phyloP scores from a whole-genome alignment of 2,797 vertebrate species.

The Tympanoctomys barrerae region DNA sequence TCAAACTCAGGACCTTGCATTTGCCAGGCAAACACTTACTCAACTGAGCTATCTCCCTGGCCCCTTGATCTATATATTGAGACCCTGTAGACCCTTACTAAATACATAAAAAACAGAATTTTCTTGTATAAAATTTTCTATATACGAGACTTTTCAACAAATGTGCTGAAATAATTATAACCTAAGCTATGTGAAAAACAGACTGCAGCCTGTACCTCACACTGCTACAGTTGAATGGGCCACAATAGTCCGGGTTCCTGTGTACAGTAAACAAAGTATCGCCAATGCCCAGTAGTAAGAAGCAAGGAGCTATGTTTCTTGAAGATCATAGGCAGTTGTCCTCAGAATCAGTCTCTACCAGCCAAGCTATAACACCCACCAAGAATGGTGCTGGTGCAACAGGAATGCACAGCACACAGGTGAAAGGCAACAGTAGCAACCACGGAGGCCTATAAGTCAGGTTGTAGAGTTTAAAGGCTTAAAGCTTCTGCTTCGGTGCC shows the following conservation, averaged over 20 bases:
- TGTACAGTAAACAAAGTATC: not conserved
- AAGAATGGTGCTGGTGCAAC: not conserved
- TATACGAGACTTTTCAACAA: not conserved
- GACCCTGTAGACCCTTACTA: no score
- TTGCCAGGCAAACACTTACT: no score
- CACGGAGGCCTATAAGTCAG: not conserved
- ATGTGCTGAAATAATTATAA: constrained; percentile 1
- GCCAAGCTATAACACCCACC: not conserved
- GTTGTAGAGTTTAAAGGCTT: not conserved
- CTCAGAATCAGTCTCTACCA: not conserved
- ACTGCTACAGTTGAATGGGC: not conserved
- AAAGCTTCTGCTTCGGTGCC: not conserved
- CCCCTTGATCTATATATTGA: no score
- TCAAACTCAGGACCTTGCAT: no score
- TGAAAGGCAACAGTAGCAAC: not conserved
- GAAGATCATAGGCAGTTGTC: not conserved
- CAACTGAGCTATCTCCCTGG: no score
- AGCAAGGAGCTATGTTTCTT: not conserved
- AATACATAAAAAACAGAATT: not conserved
- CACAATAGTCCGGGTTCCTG: not conserved
- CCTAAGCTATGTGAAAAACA: not conserved
- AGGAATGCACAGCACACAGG: not conserved
- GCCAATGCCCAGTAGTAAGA: not conserved
- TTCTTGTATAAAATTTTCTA: not conserved
- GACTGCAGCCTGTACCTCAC: not conserved